phyloP scores from a whole-genome alignment of 2,888 invertebrate genomes.

The Brachycybe producta region DNA sequence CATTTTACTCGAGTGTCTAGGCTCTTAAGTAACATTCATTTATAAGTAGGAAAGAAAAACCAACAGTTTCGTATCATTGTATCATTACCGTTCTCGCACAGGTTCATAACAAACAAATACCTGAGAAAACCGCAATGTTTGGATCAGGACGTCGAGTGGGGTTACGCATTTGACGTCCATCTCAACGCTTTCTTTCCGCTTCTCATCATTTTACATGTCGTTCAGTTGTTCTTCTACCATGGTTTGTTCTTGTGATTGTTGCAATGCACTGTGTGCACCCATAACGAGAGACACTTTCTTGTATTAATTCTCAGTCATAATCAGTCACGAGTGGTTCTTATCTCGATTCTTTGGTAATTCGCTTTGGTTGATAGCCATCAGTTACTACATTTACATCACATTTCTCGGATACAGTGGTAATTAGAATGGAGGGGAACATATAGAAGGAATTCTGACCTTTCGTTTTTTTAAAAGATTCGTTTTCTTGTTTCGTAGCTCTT shows the following conservation, averaged over 20 bases:
- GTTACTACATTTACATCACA: conserved; percentile 92
- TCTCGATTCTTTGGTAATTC: conserved; percentile 78
- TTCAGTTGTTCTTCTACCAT: conserved; percentile 77
- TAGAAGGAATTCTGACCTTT: neutral
- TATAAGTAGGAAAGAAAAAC: no score
- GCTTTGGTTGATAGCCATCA: conserved; percentile 77
- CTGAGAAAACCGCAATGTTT: conserved; percentile 47
- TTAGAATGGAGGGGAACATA: conserved; percentile 27
- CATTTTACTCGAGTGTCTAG: no score
- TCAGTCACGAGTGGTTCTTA: conserved; percentile 60
- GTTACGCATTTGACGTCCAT: conserved; percentile 95
- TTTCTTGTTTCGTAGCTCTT: conserved; percentile 50
- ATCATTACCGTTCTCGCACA: no score
- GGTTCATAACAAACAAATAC: conserved; percentile 70
- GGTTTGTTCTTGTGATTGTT: conserved; percentile 40
- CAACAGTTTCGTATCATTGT: no score
- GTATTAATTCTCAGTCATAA: conserved; percentile 49
- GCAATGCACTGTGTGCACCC: no score
- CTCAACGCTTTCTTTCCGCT: conserved; percentile 98
- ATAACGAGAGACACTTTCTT: conserved; percentile 9
- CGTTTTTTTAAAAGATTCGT: neutral
- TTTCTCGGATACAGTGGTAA: conserved; percentile 91
- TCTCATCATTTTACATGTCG: conserved; percentile 78
- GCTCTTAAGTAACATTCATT: no score
- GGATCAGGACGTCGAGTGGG: conserved; percentile 87